Evolutionary conservation across 2,797 vertebrate genomes (phyloP).

Genomic region (Stomatorhinus walkeri): DNA sequence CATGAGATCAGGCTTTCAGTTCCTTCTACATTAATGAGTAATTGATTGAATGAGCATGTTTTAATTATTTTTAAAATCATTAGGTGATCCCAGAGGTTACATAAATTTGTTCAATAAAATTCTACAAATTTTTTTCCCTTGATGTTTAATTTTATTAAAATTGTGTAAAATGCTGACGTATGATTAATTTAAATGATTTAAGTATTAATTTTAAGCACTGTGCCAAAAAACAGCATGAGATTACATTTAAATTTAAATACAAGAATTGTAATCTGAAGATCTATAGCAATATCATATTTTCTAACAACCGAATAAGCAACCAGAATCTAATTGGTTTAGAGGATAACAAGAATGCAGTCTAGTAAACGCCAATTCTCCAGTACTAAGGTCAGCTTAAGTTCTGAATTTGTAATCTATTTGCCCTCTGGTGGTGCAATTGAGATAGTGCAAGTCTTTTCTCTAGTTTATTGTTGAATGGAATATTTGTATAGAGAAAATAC

Average conservation of each 20-base stretch:
- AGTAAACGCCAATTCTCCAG: not conserved
- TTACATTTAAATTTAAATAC: not conserved
- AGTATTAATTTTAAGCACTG: not conserved
- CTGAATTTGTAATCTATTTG: not conserved
- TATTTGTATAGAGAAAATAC: not conserved
- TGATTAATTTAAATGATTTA: not conserved
- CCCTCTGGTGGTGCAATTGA: conserved; percentile 16
- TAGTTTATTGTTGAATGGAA: not conserved
- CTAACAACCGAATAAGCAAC: not conserved
- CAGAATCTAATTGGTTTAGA: not conserved
- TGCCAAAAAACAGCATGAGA: not conserved
- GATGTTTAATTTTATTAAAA: not conserved
- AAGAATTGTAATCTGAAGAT: not conserved
- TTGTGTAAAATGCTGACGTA: not conserved
- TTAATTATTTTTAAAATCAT: not conserved
- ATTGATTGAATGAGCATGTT: not conserved
- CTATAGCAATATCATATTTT: not conserved
- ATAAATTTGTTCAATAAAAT: not conserved
- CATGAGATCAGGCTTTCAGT: not conserved
- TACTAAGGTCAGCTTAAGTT: not conserved
- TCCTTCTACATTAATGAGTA: not conserved
- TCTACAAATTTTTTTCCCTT: not conserved
- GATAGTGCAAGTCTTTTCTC: not conserved
- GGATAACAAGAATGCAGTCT: not conserved
- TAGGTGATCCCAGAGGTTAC: not conserved